phyloP scores from a whole-genome alignment of 2,113 vertebrate species.

The Callaeas wilsoni region DNA sequence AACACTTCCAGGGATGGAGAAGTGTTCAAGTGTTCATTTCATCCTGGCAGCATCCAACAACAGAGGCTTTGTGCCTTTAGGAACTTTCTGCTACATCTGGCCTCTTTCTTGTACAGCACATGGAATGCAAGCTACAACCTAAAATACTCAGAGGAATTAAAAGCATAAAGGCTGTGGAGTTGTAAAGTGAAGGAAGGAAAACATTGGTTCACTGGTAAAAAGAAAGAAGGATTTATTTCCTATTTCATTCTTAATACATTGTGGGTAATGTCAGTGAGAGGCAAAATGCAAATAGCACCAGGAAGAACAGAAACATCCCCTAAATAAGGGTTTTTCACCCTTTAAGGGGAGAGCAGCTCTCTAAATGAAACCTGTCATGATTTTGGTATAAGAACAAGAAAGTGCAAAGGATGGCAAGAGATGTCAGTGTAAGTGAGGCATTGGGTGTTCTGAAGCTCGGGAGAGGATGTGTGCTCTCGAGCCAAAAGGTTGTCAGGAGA shows the following conservation, averaged over 20 bases:
- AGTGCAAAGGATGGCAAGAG: background rate
- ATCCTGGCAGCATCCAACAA: background rate
- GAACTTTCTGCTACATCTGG: background rate
- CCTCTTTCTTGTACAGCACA: background rate
- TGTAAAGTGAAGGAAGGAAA: background rate
- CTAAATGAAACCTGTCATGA: background rate
- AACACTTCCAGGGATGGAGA: background rate
- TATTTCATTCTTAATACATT: background rate
- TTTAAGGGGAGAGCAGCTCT: background rate
- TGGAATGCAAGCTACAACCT: background rate
- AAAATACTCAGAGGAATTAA: background rate
- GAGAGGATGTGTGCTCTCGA: background rate
- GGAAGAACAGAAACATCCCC: background rate
- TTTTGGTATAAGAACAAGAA: background rate
- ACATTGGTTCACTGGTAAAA: background rate
- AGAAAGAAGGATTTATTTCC: background rate
- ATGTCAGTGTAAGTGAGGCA: accelerated
- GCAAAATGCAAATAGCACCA: background rate
- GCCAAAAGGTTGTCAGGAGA: background rate
- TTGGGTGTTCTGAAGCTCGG: background rate
- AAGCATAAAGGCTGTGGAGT: background rate
- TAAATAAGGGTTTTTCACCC: background rate
- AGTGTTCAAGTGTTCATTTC: background rate
- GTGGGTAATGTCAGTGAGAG: background rate
- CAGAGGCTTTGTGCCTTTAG: background rate